phyloP scores from a whole-genome alignment of 2,797 vertebrate species.

The Takifugu rubripes region DNA sequence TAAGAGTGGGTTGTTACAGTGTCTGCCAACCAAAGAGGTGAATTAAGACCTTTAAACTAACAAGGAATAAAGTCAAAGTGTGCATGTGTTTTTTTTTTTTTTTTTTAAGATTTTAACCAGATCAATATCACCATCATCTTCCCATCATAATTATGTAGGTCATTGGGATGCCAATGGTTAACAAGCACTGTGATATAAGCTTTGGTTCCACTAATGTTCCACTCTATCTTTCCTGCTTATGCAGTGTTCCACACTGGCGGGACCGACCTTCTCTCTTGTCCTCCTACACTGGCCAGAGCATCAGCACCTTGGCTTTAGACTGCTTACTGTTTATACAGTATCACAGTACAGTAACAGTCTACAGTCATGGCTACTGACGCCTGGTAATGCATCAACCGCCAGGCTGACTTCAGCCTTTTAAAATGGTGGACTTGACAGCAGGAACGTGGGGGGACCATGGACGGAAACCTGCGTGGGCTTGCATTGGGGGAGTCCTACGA shows the following conservation, averaged over 20 bases:
- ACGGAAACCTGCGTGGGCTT: constrained; percentile 66
- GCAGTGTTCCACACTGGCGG: constrained; percentile 30
- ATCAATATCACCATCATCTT: not conserved
- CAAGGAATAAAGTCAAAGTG: not conserved
- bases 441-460: constrained; percentile 9
- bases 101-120: not conserved
- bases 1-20: too few relatives aligned
- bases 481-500: constrained; percentile 69
- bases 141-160: constrained; percentile 1
- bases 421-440: constrained; percentile 30
- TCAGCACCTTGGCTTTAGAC: constrained; percentile 99
- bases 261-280: constrained; percentile 12
- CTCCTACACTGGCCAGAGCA: constrained; percentile 75
- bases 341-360: constrained; percentile 97
- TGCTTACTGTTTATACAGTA: constrained; percentile 93
- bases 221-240: constrained; percentile 29
- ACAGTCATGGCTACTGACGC: constrained; percentile 99
- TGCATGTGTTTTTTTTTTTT: not conserved
- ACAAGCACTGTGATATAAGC: constrained; percentile 9
- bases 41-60: not conserved
- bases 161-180: constrained; percentile 14
- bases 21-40: too few relatives aligned
- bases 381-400: constrained; percentile 72
- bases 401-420: constrained; percentile 25
- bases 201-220: constrained; percentile 13